Conservation (phyloP, 2,888 invertebrate species). For the Ectemnius continuus region DNA sequence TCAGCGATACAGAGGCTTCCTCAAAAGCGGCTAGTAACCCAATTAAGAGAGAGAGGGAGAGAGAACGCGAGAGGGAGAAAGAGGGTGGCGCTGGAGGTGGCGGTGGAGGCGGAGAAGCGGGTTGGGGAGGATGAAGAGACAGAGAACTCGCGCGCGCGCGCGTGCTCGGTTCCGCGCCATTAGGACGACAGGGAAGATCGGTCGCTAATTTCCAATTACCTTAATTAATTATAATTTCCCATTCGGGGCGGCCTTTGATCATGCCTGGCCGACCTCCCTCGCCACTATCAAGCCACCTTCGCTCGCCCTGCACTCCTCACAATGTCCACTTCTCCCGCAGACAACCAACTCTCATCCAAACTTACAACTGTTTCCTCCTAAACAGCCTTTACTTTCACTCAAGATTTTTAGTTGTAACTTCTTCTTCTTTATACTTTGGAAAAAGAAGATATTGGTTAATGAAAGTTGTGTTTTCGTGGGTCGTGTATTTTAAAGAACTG, state of each 20-base stretch:
- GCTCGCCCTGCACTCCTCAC: background rate
- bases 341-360: background rate
- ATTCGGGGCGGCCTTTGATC: constrained; percentile 74
- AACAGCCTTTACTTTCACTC: no score
- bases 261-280: constrained; percentile 45
- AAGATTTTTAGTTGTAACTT: no score
- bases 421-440: no score
- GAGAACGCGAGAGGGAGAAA: no score
- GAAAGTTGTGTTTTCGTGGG: no score
- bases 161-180: constrained; percentile 62
- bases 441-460: no score
- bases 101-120: no score
- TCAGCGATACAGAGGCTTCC: constrained; percentile 74
- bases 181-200: constrained; percentile 73
- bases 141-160: constrained; percentile 39
- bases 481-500: no score
- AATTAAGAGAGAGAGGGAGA: constrained; percentile 68
- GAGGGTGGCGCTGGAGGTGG: no score
- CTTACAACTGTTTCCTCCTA: no score
- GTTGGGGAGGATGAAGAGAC: no score
- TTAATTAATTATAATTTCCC: constrained; percentile 74
- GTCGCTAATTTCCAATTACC: constrained; percentile 76
- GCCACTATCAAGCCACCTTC: background rate
- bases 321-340: background rate
- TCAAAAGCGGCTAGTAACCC: constrained; percentile 76